phyloP scores from a whole-genome alignment of 1,140 invertebrate genomes.

The Drosophila prosaltans region DNA sequence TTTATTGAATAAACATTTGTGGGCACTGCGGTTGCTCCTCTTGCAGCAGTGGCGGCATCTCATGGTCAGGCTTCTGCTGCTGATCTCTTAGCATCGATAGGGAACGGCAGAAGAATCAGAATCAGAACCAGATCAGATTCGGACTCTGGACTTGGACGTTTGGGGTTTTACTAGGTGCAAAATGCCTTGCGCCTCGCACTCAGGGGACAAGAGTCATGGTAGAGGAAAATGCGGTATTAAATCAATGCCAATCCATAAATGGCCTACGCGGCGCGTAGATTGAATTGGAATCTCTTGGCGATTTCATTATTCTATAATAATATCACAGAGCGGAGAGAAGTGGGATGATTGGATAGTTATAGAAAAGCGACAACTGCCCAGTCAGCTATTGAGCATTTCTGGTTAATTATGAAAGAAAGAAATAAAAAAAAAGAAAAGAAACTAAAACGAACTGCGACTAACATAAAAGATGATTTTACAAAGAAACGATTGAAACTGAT shows the following conservation, averaged over 20 bases:
- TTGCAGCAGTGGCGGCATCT: conserved; percentile 62
- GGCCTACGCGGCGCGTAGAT: conserved; percentile 65
- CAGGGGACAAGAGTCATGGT: conserved; percentile 60
- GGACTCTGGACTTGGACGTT: conserved; percentile 51
- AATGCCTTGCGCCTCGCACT: conserved; percentile 79
- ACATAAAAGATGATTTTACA: background rate
- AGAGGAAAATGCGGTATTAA: conserved; percentile 65
- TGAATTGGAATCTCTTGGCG: conserved; percentile 75
- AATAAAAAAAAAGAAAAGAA: background rate
- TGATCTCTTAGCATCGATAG: conserved; percentile 66
- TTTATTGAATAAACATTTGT: conserved; percentile 82
- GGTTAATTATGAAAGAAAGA: conserved; percentile 43
- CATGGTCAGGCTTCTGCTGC: conserved; percentile 40
- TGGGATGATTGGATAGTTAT: conserved; percentile 20
- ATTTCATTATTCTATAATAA: conserved; percentile 79
- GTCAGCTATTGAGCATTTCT: conserved; percentile 39
- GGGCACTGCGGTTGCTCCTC: conserved; percentile 24
- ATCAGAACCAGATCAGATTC: conserved; percentile 75
- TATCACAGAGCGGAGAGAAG: conserved; percentile 49
- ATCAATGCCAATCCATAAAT: conserved; percentile 82
- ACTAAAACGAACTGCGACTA: background rate
- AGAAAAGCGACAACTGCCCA: background rate
- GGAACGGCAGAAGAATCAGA: conserved; percentile 32
- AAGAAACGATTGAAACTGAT: conserved; percentile 9
- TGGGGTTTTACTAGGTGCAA: conserved; percentile 67